Percentiles rank a stretch among this genome's conserved stretches.
phyloP scores from a whole-genome alignment of 1,140 invertebrate genomes.

The Leptinotarsa lineolata region DNA sequence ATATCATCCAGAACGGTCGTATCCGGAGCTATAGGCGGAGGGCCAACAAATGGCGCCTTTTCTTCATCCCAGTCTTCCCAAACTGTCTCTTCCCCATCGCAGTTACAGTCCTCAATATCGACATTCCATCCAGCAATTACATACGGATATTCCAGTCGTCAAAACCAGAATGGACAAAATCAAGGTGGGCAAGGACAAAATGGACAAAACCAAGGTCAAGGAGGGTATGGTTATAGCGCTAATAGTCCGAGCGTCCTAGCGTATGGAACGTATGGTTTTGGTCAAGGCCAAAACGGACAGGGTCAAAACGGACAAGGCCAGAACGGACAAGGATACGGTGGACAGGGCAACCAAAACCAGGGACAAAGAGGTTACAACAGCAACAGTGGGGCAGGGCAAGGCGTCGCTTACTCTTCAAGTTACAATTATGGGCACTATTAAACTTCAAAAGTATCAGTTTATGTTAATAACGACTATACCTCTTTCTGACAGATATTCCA shows the following conservation, averaged over 20 bases:
- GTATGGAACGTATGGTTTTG: background rate
- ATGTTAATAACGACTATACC: no score
- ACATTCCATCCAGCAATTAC: background rate
- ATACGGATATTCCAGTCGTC: background rate
- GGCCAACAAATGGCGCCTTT: background rate
- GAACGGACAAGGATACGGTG: background rate
- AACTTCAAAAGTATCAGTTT: no score
- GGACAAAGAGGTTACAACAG: background rate
- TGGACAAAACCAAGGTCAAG: background rate
- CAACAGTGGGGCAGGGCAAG: background rate
- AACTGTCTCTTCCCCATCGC: background rate
- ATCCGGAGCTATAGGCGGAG: background rate
- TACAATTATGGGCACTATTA: no score
- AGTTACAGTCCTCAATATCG: constrained; percentile 1
- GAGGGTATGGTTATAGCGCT: background rate
- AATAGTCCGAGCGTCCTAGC: constrained; percentile 1
- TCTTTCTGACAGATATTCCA: no score
- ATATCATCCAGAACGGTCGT: background rate
- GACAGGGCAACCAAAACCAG: background rate
- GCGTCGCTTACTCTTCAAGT: no score
- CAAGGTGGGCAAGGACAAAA: background rate
- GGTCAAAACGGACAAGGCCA: background rate
- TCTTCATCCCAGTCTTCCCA: constrained; percentile 10
- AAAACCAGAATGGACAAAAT: background rate
- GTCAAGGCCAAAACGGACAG: constrained; percentile 1